Base-by-base conservation (phyloP, 2,113 vertebrate species). In the Myotis yumanensis region DNA sequence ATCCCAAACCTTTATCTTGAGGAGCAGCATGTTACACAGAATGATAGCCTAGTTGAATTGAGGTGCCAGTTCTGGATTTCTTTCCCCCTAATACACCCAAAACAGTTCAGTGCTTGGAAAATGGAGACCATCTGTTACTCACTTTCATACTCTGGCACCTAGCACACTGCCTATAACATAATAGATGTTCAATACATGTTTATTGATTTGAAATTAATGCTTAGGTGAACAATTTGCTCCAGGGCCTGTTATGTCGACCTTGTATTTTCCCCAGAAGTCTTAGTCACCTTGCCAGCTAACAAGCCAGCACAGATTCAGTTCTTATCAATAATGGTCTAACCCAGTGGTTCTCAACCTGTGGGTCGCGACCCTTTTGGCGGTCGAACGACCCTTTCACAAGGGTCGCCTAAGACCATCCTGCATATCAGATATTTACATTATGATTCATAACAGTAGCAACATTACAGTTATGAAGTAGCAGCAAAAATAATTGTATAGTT, bases 171-270 rank as follows among this genome's bases (percentile, higher is more conserved):
- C 54, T 79, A 15, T 73, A 57, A 84, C 52, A 37, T 73, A 89
- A 64, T 11, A 54, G 17, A 79, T 66, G 18, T 59, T 54, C 68
- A 54, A 18, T 72, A 64, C 35, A 0, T 90, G 11, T 95, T 68
- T 48, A 81, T 52, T 89, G 91, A 59, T 81, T 95, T 88, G 43
- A 93, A 81, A 69, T 69, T 20, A 90, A 84, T 77, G 22, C 66
- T 81, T 68, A 59, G 28, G 40, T 89, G 40, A 96, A 79, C 15
- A 7, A 30, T 89, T 89, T 86, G 35, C 83, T 84, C 40, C 37
- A 51, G 46, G 22, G 16, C 43, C 46, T 80, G 10, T 77, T 35
- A n/a, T 23, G 15, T 77, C 46, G 77, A 64, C 68, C 77, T 17
- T 85, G 64, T 66, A 37, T 52, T 46, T 90, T 30, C 20, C n/a